Evolutionary conservation across 2,797 vertebrate genomes (phyloP).

Genomic region (Pipistrellus pygmaeus): DNA sequence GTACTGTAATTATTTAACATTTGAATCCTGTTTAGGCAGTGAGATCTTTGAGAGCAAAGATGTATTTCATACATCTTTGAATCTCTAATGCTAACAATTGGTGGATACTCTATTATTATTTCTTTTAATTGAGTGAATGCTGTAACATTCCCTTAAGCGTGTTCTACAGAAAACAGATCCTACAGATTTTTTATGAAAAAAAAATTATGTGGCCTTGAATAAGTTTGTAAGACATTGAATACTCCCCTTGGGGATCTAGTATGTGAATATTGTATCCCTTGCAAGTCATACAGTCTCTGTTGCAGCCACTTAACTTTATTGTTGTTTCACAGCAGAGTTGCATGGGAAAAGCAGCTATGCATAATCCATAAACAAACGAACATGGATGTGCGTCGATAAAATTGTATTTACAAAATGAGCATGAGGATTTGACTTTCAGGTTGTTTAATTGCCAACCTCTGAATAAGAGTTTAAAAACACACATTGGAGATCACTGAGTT

Average conservation of each 20-base stretch:
- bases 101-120: background rate
- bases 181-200: background rate
- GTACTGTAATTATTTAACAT: constrained; percentile 3
- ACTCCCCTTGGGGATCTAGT: background rate
- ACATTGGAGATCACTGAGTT: background rate
- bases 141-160: background rate
- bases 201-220: background rate
- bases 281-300: background rate
- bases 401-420: background rate
- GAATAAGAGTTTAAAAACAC: background rate
- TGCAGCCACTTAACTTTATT: background rate
- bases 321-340: background rate
- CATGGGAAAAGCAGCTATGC: background rate
- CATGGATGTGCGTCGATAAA: background rate
- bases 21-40: background rate
- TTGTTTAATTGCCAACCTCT: background rate
- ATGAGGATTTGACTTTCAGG: background rate
- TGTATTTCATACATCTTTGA: background rate
- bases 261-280: background rate
- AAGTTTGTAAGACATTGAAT: background rate
- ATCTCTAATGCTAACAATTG: background rate
- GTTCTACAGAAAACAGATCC: background rate
- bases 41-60: constrained; percentile 36
- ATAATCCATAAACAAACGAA: background rate
- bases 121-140: background rate